phyloP scores from a whole-genome alignment of 2,797 vertebrate genomes.

The Luscinia luscinia region DNA sequence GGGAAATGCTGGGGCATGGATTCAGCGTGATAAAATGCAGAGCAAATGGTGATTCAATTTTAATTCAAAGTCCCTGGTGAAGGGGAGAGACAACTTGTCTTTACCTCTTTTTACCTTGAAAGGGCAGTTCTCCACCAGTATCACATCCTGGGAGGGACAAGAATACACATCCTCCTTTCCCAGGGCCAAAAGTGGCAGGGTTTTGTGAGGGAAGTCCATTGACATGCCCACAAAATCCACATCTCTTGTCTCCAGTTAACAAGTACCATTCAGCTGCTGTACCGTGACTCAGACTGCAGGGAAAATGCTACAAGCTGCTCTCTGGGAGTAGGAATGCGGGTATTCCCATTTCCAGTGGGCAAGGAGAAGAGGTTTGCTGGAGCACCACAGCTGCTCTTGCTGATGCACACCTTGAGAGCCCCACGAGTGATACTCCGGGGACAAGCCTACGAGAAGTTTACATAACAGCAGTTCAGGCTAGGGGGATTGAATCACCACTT shows the following conservation, averaged over 20 bases:
- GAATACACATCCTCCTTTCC: background rate
- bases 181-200: background rate
- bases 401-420: background rate
- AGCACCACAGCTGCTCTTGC: background rate
- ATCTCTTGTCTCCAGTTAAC: background rate
- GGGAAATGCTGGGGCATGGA: background rate
- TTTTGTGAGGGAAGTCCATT: background rate
- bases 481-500: background rate
- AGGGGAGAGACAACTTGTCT: background rate
- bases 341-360: fast-evolving
- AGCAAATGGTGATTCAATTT: constrained; percentile 24
- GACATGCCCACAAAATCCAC: background rate
- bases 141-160: background rate
- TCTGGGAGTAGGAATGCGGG: too few species aligned
- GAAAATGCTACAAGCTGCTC: background rate
- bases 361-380: background rate
- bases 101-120: constrained; percentile 8
- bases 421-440: background rate
- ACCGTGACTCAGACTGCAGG: background rate
- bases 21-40: background rate
- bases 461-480: background rate
- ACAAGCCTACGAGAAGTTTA: background rate
- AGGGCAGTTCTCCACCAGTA: background rate
- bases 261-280: background rate
- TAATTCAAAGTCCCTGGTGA: background rate